Conservation (phyloP, 2,113 vertebrate species). For the Monopterus albus region DNA sequence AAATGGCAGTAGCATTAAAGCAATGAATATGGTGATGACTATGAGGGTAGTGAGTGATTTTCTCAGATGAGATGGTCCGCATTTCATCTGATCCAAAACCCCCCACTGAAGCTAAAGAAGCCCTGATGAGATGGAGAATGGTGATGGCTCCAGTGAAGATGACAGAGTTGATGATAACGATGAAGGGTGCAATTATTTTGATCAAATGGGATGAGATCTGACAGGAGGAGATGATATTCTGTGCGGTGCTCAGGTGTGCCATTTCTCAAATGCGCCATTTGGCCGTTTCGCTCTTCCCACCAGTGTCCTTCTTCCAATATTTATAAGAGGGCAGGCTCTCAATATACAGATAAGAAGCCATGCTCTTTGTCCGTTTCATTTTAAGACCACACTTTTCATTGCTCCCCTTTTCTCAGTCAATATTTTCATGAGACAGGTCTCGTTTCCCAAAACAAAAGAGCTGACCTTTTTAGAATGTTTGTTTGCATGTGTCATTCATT, state of each 20-base stretch:
- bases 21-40: constrained; percentile 76
- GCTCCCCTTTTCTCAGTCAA: constrained; percentile 59
- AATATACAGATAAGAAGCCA: constrained; percentile 73
- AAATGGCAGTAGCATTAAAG: constrained; percentile 65
- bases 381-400: constrained; percentile 64
- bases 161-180: constrained; percentile 76
- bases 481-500: constrained; percentile 53
- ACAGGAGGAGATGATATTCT: constrained; percentile 78
- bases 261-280: constrained; percentile 79
- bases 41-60: constrained; percentile 60
- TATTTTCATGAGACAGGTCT: constrained; percentile 63
- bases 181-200: constrained; percentile 78
- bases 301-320: constrained; percentile 80
- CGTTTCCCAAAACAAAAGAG: constrained; percentile 61
- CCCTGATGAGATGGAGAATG: constrained; percentile 67
- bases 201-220: constrained; percentile 77
- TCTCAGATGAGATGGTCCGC: constrained; percentile 47
- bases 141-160: constrained; percentile 55
- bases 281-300: constrained; percentile 66
- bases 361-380: constrained; percentile 61
- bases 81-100: constrained; percentile 63
- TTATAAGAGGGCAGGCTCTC: constrained; percentile 73
- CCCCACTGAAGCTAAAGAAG: constrained; percentile 46
- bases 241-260: constrained; percentile 75
- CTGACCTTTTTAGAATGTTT: constrained; percentile 70